Evolutionary conservation across 2,113 vertebrate genomes (phyloP).

Genomic region (Desmodus rotundus): DNA sequence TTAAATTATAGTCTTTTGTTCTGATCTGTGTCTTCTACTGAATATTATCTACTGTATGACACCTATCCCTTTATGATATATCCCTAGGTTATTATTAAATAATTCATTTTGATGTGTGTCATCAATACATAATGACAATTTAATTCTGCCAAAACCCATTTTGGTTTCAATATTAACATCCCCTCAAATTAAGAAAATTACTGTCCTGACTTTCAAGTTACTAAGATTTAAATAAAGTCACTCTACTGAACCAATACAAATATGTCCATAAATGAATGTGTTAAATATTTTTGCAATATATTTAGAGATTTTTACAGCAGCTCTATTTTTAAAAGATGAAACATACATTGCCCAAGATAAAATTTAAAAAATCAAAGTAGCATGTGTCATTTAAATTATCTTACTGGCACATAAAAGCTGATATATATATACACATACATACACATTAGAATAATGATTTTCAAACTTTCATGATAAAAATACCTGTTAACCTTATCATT

Average conservation of each 20-base stretch:
- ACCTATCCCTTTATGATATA: neutral
- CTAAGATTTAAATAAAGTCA: neutral
- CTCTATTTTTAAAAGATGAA: slow-evolving; percentile 32
- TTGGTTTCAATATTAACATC: neutral
- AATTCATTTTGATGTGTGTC: neutral
- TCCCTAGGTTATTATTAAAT: neutral
- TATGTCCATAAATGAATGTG: neutral
- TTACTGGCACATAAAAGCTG: neutral
- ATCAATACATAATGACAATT: neutral
- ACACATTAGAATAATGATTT: neutral
- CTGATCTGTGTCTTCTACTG: neutral
- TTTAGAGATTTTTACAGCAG: neutral
- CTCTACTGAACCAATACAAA: neutral
- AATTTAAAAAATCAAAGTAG: neutral
- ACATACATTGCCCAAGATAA: neutral
- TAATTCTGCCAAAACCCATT: neutral
- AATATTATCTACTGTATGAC: neutral
- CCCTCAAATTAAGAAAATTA: neutral
- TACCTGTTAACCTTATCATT: slow-evolving; percentile 23
- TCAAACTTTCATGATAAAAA: slow-evolving; percentile 44
- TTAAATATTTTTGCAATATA: neutral
- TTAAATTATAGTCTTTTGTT: neutral
- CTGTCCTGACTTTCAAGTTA: neutral
- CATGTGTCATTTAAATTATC: neutral
- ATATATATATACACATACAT: neutral